Percentiles rank a stretch among this genome's conserved stretches.
Conservation (phyloP, 2,888 invertebrate species). For the Strigamia crassipes region DNA sequence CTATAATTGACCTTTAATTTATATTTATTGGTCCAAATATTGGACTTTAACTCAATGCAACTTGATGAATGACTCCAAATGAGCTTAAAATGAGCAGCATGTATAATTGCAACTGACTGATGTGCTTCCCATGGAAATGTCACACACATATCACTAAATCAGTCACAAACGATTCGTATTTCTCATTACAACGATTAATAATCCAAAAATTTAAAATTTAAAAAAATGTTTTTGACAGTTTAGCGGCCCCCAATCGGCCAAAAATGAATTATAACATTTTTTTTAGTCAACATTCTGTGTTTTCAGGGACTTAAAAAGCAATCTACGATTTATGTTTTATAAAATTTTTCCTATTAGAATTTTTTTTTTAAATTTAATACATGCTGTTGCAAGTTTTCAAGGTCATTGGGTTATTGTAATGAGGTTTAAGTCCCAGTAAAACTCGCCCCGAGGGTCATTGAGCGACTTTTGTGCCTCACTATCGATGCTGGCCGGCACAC, state of each 20-base stretch:
- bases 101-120: slow-evolving; percentile 10
- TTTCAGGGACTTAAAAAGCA: no score
- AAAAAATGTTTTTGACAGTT: no score
- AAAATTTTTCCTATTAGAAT: no score
- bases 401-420: neutral
- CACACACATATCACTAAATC: slow-evolving; percentile 12
- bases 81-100: neutral
- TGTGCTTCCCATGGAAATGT: neutral
- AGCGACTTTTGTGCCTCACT: slow-evolving; percentile 10
- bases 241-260: no score
- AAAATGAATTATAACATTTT: no score
- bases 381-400: slow-evolving; percentile 6
- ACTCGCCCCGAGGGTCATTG: slow-evolving; percentile 22
- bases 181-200: neutral
- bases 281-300: no score
- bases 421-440: neutral
- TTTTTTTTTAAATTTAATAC: neutral
- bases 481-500: slow-evolving; percentile 22
- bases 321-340: no score
- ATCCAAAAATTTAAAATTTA: neutral
- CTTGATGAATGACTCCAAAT: slow-evolving; percentile 6
- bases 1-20: slow-evolving; percentile 18
- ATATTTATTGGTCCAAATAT: slow-evolving; percentile 16
- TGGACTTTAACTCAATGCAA: slow-evolving; percentile 5
- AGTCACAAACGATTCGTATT: neutral